phyloP scores from a whole-genome alignment of 2,888 invertebrate species.

The Lithodes maja region DNA sequence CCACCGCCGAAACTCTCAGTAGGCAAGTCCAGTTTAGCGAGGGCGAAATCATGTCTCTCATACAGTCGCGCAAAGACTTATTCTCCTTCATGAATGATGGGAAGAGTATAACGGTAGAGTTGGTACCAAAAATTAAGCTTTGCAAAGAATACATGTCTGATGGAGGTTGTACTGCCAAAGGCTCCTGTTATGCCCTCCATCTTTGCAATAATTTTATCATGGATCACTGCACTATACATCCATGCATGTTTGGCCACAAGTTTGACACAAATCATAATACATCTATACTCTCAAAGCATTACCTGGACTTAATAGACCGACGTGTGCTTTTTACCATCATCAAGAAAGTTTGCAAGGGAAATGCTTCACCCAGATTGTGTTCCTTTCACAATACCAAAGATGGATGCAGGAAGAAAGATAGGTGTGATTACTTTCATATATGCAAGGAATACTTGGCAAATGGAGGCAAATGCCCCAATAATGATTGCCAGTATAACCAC shows the following conservation, averaged over 20 bases:
- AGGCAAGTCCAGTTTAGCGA: slow-evolving; percentile 8
- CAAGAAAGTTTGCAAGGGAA: slow-evolving; percentile 33
- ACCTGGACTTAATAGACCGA: slow-evolving; percentile 39
- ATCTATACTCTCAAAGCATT: slow-evolving; percentile 41
- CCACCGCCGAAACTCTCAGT: slow-evolving; percentile 11
- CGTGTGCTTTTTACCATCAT: slow-evolving; percentile 10
- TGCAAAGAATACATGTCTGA: slow-evolving; percentile 34
- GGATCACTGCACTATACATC: not conserved
- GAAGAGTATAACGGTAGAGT: slow-evolving; percentile 25
- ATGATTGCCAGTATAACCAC: slow-evolving; percentile 33
- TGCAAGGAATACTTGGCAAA: slow-evolving; percentile 42
- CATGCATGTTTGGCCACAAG: slow-evolving; percentile 46
- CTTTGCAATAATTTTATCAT: slow-evolving; percentile 33
- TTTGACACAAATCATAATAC: slow-evolving; percentile 49
- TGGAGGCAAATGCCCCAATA: slow-evolving; percentile 31
- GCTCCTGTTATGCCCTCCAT: slow-evolving; percentile 26
- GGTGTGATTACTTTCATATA: slow-evolving; percentile 32
- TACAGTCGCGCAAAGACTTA: slow-evolving; percentile 27
- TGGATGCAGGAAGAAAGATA: slow-evolving; percentile 40
- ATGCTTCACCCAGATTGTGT: slow-evolving; percentile 26
- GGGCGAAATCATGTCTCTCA: slow-evolving; percentile 13
- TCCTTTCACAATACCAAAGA: slow-evolving; percentile 23
- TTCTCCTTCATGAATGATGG: slow-evolving; percentile 37
- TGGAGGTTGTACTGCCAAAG: slow-evolving; percentile 6
- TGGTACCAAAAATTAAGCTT: slow-evolving; percentile 39